phyloP scores from a whole-genome alignment of 2,113 vertebrate species.

The Galbula dea region DNA sequence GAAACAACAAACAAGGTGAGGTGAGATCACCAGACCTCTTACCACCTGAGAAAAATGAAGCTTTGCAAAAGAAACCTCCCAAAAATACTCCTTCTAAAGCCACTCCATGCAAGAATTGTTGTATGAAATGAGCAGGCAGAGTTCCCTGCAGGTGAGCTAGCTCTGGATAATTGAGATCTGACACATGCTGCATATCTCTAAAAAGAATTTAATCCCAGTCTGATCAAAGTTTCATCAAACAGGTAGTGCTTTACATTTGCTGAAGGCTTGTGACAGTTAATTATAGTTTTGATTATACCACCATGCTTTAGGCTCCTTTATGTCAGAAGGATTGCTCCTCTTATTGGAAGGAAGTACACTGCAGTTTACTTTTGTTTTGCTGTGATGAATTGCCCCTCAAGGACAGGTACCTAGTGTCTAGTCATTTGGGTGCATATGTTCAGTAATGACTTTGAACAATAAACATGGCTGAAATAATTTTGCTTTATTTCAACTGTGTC shows the following conservation, averaged over 20 bases:
- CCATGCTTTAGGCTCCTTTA: slow-evolving; percentile 26
- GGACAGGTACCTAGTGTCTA: not conserved
- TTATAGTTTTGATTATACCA: slow-evolving; percentile 64
- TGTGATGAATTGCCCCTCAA: slow-evolving; percentile 23
- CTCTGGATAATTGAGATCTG: slow-evolving; percentile 37
- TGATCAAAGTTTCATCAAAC: slow-evolving; percentile 59
- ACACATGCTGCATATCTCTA: not conserved
- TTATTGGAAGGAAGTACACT: slow-evolving; percentile 35
- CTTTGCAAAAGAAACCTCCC: not conserved
- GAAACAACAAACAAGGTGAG: not conserved
- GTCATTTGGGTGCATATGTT: slow-evolving; percentile 47
- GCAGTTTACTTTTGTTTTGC: slow-evolving; percentile 24
- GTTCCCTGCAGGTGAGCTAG: not conserved
- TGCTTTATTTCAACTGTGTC: slow-evolving; percentile 11
- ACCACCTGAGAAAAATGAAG: not conserved
- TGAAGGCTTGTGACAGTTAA: slow-evolving; percentile 35
- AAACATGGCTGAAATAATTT: slow-evolving; percentile 2
- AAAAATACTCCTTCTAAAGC: not conserved
- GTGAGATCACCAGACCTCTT: not conserved
- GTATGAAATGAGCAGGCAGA: not conserved
- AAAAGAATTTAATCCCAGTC: slow-evolving; percentile 36
- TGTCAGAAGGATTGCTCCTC: slow-evolving; percentile 7
- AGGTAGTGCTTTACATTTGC: slow-evolving; percentile 49
- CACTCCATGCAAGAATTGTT: not conserved
- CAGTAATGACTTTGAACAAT: slow-evolving; percentile 47